Evolutionary conservation across 2,888 invertebrate species (phyloP).

Genomic region (Entomobrya proxima): DNA sequence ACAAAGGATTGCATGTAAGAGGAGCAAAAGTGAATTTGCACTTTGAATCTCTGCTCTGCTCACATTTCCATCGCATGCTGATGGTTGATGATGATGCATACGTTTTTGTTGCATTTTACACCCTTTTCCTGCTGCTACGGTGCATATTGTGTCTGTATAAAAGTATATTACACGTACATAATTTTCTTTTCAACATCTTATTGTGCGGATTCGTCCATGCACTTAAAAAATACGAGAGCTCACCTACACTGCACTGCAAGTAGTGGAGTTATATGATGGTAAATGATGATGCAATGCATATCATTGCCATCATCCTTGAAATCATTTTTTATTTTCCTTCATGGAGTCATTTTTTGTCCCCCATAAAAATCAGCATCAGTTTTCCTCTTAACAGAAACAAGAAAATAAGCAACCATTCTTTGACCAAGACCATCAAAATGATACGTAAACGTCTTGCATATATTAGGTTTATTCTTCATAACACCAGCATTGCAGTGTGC

Average conservation of each 20-base stretch:
- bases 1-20: conserved; percentile 10
- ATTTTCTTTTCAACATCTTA: neutral
- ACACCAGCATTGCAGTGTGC: neutral
- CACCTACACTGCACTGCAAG: neutral
- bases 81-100: neutral
- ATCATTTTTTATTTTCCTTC: conserved; percentile 38
- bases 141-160: neutral
- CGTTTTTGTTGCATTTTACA: conserved; percentile 6
- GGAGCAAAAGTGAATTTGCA: conserved; percentile 40
- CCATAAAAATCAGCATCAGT: conserved; percentile 10
- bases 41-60: conserved; percentile 5
- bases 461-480: neutral
- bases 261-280: neutral
- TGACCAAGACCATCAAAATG: neutral
- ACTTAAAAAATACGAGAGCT: neutral
- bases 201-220: neutral
- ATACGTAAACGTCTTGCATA: neutral
- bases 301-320: conserved; percentile 46
- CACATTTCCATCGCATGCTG: no score
- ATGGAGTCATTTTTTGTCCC: conserved; percentile 55
- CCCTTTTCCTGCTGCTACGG: conserved; percentile 19
- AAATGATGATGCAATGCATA: conserved; percentile 24
- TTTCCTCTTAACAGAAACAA: neutral
- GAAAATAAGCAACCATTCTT: neutral
- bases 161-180: neutral